Base-by-base conservation (phyloP, 1,140 invertebrate species). In the Drosophila baimaii region DNA sequence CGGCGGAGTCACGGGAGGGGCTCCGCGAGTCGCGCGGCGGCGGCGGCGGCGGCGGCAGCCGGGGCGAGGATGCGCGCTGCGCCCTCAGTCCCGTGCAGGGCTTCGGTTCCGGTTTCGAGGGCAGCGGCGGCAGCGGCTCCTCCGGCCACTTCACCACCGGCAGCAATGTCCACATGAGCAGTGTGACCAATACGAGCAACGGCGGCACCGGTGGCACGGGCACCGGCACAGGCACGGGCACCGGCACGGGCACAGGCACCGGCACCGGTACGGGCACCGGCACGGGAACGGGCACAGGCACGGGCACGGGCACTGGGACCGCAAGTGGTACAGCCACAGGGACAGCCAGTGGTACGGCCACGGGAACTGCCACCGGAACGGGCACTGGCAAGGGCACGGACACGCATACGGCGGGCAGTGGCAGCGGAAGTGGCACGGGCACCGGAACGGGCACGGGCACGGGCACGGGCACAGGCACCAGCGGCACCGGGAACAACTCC, bases 81-180 rank as follows among this genome's bases (percentile, higher is more conserved):
- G 64, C 80, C 0, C 55, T 90, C 1, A 92, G 91, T 64, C 91
- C 91, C 5, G 75, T 88, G 1, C 79, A 81, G 5, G 85, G 85
- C 17, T 93, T 92, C 15, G 93, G 93, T 8, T 62, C 27, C 29
- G 51, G 51, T 23, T 54, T 54, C 65, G 65, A 66, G 68, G 92
- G 92, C 35, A 93, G 93, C 77, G 92, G 92, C 47, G 91, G 93
- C 13, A 94, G 94, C 46, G 93, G 94, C 6, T 95, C 94, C 62
- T 93, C 92, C 0, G 94, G 93, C 29, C 94, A 94, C 77, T 89
- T 94, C 1, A 95, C 94, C 63, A 93, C 92, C 8, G 92, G 84
- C 35, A 93, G 93, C 78, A 93, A 93, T 73, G 74, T 90, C 3
- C 92, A 92, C 39, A 93, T 93, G 82, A 92, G 93, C 81, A 93